phyloP scores from a whole-genome alignment of 2,888 invertebrate species.

The Tholera decimalis region DNA sequence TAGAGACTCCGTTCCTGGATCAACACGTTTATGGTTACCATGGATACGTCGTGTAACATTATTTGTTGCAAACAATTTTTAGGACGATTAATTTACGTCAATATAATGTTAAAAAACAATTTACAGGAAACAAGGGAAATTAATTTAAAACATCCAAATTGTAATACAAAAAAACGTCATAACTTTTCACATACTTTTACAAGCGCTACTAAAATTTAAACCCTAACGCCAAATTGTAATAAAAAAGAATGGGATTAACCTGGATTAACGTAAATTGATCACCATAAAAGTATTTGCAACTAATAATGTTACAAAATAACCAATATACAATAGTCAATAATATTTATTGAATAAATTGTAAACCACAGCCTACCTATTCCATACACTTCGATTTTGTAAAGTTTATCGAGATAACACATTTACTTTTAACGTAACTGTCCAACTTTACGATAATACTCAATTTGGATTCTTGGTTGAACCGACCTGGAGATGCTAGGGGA shows the following conservation, averaged over 20 bases:
- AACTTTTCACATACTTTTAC: neutral
- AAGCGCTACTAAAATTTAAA: too few species aligned
- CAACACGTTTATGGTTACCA: conserved; percentile 9
- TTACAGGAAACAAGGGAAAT: too few species aligned
- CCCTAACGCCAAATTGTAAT: too few species aligned
- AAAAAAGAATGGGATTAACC: too few species aligned
- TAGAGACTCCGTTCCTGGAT: conserved; percentile 63
- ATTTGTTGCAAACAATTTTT: neutral
- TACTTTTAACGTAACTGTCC: conserved; percentile 74
- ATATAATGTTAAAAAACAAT: too few species aligned
- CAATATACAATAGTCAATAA: conserved; percentile 11
- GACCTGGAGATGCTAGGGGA: conserved; percentile 70
- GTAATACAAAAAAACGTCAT: too few species aligned
- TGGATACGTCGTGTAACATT: conserved; percentile 26
- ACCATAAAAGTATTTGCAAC: neutral
- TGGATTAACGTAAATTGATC: conserved; percentile 7
- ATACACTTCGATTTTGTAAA: conserved; percentile 74
- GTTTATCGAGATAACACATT: conserved; percentile 77
- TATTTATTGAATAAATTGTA: conserved; percentile 3
- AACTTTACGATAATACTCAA: conserved; percentile 79
- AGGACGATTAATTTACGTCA: neutral
- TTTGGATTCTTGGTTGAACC: conserved; percentile 73
- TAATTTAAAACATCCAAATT: too few species aligned
- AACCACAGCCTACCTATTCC: conserved; percentile 72
- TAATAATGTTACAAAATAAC: conserved; percentile 31